Evolutionary conservation across 2,113 vertebrate genomes (phyloP), one percentile per base, ranked within the genome.

Genomic region (Sapayoa aenigma): DNA sequence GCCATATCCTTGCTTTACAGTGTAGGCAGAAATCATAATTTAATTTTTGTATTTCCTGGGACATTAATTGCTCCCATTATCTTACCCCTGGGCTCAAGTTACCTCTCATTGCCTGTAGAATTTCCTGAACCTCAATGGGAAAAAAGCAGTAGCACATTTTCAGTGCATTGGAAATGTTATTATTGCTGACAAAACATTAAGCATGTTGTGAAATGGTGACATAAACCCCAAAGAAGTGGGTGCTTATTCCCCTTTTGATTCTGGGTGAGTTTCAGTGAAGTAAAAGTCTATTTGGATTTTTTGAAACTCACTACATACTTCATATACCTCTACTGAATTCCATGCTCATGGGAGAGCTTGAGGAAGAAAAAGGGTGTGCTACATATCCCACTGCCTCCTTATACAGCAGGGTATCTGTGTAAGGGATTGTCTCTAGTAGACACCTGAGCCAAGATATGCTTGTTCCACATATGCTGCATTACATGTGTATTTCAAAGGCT

Each of bases 91-190:
- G 42, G 52, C 74, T 82, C 73, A 93, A 76, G 90, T 49, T 59
- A 74, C 81, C 59, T 76, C 82, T 92, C n/a, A 56, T 31, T 62
- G 71, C 68, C 66, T 81, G 77, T 42, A 65, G 63, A 93, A 91
- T 96, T 92, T 96, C 83, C 72, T 92, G 79, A 93, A 94, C 60
- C 87, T 87, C 79, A 73, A 42, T 22, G 39, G 62, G 60, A 92
- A 86, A 96, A 94, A 72, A 94, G 58, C 63, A 94, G 37, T 50
- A 75, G 84, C 47, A 84, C 52, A 73, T 75, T 88, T 94, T 80
- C 47, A 79, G 91, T 39, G 88, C 84, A 90, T 94, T 93, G 95
- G 82, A 87, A 92, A 74, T 28, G n/a, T 83, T 87, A 86, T 94
- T 94, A 94, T 67, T 80, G 86, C 42, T 81, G 82, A 83, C 59